These are phyloP conservation scores for Ormyrus pomaceus DNA, from an alignment of 2,888 invertebrate genomes.

Conservation along the genomic window DNA sequence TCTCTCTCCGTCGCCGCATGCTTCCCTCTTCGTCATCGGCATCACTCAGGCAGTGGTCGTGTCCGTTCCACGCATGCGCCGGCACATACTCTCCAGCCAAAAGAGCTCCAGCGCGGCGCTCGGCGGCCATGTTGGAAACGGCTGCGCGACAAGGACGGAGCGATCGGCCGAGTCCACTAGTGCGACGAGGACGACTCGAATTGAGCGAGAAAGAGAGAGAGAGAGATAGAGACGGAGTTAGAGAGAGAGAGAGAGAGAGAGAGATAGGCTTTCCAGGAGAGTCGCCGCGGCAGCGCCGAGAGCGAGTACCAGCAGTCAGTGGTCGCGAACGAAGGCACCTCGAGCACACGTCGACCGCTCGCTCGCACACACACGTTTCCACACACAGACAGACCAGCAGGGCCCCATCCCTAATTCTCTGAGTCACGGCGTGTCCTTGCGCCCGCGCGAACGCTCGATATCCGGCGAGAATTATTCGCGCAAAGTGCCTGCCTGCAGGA, in stretches of 20 bases:
- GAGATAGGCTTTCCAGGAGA: not conserved
- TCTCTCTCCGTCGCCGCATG: constrained; percentile 3
- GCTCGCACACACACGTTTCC: not conserved
- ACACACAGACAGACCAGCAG: no score
- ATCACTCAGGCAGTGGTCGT: not conserved
- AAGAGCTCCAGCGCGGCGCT: constrained; percentile 8
- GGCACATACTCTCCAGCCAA: not conserved
- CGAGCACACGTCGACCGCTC: constrained; percentile 26
- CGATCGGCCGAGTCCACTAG: not conserved
- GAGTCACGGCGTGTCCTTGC: not conserved
- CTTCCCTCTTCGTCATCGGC: constrained; percentile 25
- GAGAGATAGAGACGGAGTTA: constrained; percentile 8
- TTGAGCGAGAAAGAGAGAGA: constrained; percentile 22
- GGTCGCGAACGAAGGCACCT: constrained; percentile 38
- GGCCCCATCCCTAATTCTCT: no score
- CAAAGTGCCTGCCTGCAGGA: no score
- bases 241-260: constrained; percentile 35
- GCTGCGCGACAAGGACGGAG: constrained; percentile 6
- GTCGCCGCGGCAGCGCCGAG: not conserved
- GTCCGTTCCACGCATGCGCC: constrained; percentile 8
- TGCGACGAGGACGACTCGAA: constrained; percentile 9
- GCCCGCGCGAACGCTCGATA: not conserved
- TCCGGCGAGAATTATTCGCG: no score
- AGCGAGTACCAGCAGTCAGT: constrained; percentile 31
- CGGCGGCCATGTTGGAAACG: constrained; percentile 43